Conservation (phyloP, 2,888 invertebrate species). For the Epirrhoe tristata region DNA sequence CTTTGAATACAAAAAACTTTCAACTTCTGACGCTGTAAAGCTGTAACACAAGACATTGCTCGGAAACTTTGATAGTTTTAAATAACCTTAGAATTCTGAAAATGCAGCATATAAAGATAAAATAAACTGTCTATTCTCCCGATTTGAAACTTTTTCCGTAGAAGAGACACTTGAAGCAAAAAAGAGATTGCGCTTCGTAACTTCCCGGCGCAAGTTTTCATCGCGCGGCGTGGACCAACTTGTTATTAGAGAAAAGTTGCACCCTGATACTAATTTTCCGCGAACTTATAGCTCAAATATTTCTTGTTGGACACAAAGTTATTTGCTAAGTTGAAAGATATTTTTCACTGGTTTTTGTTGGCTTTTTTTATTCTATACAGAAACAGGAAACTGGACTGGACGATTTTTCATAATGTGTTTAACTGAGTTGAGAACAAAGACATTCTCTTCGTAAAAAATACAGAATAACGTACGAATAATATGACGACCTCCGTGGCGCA, state of each 20-base stretch:
- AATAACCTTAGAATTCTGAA: slow-evolving; percentile 21
- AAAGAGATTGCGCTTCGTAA: slow-evolving; percentile 46
- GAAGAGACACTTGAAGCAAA: slow-evolving; percentile 46
- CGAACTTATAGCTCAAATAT: slow-evolving; percentile 35
- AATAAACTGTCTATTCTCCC: slow-evolving; percentile 28
- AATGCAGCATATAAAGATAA: slow-evolving; percentile 30
- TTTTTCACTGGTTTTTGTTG: background rate
- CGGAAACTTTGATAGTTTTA: background rate
- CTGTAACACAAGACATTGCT: background rate
- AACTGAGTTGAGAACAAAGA: background rate
- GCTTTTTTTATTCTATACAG: background rate
- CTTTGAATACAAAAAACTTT: background rate
- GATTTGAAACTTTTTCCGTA: slow-evolving; percentile 35
- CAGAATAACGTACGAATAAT: too few species aligned
- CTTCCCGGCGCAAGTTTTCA: slow-evolving; percentile 38
- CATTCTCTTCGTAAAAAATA: background rate
- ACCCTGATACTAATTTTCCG: slow-evolving; percentile 45
- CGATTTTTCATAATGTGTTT: background rate
- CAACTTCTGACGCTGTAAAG: too few species aligned
- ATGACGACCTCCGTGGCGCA: too few species aligned
- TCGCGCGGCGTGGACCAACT: slow-evolving; percentile 42
- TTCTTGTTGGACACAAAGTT: slow-evolving; percentile 17
- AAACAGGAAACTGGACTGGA: background rate
- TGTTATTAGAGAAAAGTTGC: slow-evolving; percentile 51
- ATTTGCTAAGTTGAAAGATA: slow-evolving; percentile 2